Evolutionary conservation across 2,888 invertebrate genomes (phyloP).

Genomic region (Microdon myrmicae): DNA sequence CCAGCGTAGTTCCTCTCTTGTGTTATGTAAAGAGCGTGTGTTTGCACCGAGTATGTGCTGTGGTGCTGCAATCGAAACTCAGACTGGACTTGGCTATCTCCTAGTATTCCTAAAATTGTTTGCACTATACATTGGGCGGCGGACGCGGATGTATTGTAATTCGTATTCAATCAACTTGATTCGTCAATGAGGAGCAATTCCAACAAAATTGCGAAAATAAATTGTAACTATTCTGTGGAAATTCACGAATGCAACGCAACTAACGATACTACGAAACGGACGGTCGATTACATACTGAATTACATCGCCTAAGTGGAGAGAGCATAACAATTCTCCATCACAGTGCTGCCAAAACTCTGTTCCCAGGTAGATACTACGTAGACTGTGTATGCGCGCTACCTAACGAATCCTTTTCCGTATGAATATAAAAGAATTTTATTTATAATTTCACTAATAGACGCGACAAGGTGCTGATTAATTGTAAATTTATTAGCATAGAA

Average conservation of each 20-base stretch:
- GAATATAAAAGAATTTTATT: no score
- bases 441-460: no score
- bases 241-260: slow-evolving; percentile 28
- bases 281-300: slow-evolving; percentile 39
- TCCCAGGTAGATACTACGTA: no score
- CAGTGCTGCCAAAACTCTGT: slow-evolving; percentile 5
- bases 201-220: slow-evolving; percentile 11
- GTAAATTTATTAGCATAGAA: no score
- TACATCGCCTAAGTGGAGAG: slow-evolving; percentile 28
- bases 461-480: no score
- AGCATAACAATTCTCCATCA: slow-evolving; percentile 29
- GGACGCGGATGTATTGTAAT: no score
- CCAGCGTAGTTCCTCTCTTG: slow-evolving; percentile 39
- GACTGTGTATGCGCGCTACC: no score
- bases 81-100: slow-evolving; percentile 31
- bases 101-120: no score
- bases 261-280: slow-evolving; percentile 33
- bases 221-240: slow-evolving; percentile 20
- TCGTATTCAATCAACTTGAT: slow-evolving; percentile 2
- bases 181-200: slow-evolving; percentile 28
- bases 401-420: no score
- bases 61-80: slow-evolving; percentile 18
- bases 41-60: slow-evolving; percentile 22
- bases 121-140: no score
- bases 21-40: slow-evolving; percentile 39